Base-by-base conservation (phyloP, 2,113 vertebrate species). In the Macaca mulatta region DNA sequence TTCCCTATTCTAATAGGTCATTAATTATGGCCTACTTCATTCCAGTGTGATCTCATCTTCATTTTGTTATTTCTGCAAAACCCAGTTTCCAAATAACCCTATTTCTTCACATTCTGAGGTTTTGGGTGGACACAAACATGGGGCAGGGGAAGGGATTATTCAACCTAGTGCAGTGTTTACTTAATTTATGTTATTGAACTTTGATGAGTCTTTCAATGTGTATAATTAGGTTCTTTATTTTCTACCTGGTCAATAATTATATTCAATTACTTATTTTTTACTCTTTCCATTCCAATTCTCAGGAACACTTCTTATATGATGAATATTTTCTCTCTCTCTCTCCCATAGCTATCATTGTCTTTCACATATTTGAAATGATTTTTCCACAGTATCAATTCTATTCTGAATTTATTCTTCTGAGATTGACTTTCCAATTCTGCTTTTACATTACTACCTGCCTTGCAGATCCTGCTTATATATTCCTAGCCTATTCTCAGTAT, bases 81-180 rank as follows among this genome's bases (percentile, higher is more conserved):
- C 1, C 10, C 4, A 27, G 0, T 40, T 43, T 30, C 30, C 4
- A 9, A 3, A 2, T 22, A 45, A 72, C 2, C 2, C 27, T 64
- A 14, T 64, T 64, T 64, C 61, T 12, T 72, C 32, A 48, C 32
- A 81, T 59, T 30, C 6, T 48, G 8, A 87, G 38, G 6, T 57
- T 57, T 6, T 17, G 1, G 2, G 23, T 72, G n/a, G 23, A 57
- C 11, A 43, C 38, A 38, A 80, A 81, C 3, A 45, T 70, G 40
- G 2, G 10, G 3, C 8, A 9, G 2, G 0, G 23, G n/a, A n/a
- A 67, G 45, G 22, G 32, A 69, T 16, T 32, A 48, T 35, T n/a
- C 30, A 59, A 17, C 5, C 10, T 3, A 48, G 4, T 25, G 23
- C 1, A 27, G 13, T 59, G 40, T 77, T 64, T 64, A 14, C 9